Percentiles rank a stretch among this genome's conserved stretches.
phyloP scores from a whole-genome alignment of 2,797 vertebrate species.

The Sebastes oblongus region DNA sequence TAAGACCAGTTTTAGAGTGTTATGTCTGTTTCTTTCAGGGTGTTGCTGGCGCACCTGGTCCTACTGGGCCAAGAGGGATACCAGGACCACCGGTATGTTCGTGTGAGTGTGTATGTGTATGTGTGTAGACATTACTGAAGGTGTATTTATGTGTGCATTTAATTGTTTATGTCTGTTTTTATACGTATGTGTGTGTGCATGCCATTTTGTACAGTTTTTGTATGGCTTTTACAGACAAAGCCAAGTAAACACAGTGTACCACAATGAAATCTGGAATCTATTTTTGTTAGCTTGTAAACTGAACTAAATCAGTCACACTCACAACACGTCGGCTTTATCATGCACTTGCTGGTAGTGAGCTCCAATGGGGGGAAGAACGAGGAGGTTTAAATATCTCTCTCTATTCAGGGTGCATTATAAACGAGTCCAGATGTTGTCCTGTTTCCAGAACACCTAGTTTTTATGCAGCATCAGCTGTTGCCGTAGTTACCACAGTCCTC shows the following conservation, averaged over 20 bases:
- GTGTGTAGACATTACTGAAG: not conserved
- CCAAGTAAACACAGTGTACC: conserved; percentile 19
- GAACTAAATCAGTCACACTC: not conserved
- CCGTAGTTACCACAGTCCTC: not conserved
- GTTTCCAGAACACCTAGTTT: not conserved
- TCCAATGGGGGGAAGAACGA: not conserved
- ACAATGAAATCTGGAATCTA: conserved; percentile 9
- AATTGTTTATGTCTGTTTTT: not conserved
- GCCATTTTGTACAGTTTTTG: not conserved
- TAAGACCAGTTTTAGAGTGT: conserved; percentile 4
- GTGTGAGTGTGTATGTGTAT: conserved; percentile 15
- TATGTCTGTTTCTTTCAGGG: conserved; percentile 80
- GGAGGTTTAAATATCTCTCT: not conserved
- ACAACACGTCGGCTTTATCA: not conserved
- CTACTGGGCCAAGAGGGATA: conserved; percentile 87
- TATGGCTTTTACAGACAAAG: conserved; percentile 19
- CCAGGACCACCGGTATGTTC: conserved; percentile 87
- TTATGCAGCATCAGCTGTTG: not conserved
- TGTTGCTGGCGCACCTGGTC: conserved; percentile 83
- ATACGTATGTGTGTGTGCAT: not conserved
- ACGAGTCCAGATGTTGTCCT: not conserved
- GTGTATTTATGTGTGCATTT: conserved; percentile 3
- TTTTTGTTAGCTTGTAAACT: conserved; percentile 30
- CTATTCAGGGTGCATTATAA: not conserved
- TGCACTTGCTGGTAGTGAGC: not conserved